Percentiles rank a stretch among this genome's conserved stretches.
phyloP scores from a whole-genome alignment of 2,797 vertebrate genomes.

The Serranus cabrilla region DNA sequence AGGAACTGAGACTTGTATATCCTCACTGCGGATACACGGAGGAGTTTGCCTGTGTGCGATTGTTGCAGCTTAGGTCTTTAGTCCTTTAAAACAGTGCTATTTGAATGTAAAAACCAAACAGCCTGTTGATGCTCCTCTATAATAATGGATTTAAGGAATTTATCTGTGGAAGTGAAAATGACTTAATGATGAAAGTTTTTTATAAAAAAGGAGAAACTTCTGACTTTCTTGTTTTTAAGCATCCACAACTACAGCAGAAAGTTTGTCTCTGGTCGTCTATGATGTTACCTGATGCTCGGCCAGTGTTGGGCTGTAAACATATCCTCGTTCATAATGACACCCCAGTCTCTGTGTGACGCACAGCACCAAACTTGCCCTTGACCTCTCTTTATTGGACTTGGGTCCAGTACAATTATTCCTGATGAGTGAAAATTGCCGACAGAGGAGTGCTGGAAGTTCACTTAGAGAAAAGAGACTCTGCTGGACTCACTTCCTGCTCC shows the following conservation, averaged over 20 bases:
- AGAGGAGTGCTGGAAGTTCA: conserved; percentile 52
- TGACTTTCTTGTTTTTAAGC: conserved; percentile 39
- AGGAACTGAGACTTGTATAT: conserved; percentile 20
- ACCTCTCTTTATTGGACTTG: conserved; percentile 67
- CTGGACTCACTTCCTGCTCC: conserved; percentile 48
- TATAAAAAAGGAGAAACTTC: conserved; percentile 11
- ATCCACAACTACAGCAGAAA: conserved; percentile 39
- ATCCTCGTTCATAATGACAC: conserved; percentile 64
- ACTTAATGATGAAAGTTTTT: neutral
- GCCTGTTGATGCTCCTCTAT: neutral
- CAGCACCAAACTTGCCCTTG: conserved; percentile 41
- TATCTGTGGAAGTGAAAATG: conserved; percentile 13
- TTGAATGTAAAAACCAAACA: conserved; percentile 19
- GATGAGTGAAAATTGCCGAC: conserved; percentile 63
- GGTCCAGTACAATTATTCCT: conserved; percentile 62
- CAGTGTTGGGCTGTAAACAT: conserved; percentile 63
- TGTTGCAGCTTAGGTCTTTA: conserved; percentile 7
- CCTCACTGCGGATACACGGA: conserved; percentile 16
- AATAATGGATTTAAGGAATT: conserved; percentile 12
- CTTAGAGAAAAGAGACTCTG: conserved; percentile 29
- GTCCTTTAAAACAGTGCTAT: neutral
- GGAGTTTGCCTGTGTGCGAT: conserved; percentile 12
- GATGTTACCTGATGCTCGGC: conserved; percentile 64
- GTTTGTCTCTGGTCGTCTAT: conserved; percentile 29
- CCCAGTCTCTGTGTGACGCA: conserved; percentile 56